These are phyloP conservation scores for Chionodraco myersi DNA, from an alignment of 2,113 vertebrate species.

Conservation along the genomic window DNA sequence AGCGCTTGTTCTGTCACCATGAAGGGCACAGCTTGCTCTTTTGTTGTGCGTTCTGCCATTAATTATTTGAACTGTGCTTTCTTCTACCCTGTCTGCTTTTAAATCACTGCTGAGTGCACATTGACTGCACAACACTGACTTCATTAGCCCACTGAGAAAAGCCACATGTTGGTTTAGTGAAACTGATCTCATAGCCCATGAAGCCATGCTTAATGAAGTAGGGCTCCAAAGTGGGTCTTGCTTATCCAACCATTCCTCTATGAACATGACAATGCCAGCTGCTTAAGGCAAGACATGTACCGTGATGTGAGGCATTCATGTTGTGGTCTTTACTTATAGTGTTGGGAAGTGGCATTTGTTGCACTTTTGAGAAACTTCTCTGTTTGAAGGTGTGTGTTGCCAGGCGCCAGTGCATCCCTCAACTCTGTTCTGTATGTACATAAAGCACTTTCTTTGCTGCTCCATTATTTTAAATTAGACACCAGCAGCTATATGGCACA, in stretches of 20 bases:
- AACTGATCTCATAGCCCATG: conserved; percentile 25
- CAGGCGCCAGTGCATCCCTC: background rate
- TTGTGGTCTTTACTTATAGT: background rate
- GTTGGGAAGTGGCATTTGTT: background rate
- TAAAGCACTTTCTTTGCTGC: background rate
- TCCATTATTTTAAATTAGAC: background rate
- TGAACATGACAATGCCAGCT: background rate
- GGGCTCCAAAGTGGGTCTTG: conserved; percentile 9
- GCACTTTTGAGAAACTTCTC: no score
- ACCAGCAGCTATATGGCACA: background rate
- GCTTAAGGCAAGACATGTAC: background rate
- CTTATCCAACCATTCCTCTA: background rate
- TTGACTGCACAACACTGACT: conserved; percentile 1
- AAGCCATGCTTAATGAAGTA: conserved; percentile 11
- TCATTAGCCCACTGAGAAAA: conserved; percentile 11
- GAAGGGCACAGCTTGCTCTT: background rate
- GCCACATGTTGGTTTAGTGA: conserved; percentile 23
- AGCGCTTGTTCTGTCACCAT: background rate
- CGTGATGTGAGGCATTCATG: background rate
- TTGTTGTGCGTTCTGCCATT: background rate
- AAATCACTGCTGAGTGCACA: background rate
- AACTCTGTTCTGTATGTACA: background rate
- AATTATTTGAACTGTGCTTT: conserved; percentile 5
- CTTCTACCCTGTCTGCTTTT: background rate
- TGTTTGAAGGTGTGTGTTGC: background rate